Percentiles rank a stretch among this genome's conserved stretches.
phyloP scores from a whole-genome alignment of 2,113 vertebrate genomes.

The Trichomycterus rosablanca region DNA sequence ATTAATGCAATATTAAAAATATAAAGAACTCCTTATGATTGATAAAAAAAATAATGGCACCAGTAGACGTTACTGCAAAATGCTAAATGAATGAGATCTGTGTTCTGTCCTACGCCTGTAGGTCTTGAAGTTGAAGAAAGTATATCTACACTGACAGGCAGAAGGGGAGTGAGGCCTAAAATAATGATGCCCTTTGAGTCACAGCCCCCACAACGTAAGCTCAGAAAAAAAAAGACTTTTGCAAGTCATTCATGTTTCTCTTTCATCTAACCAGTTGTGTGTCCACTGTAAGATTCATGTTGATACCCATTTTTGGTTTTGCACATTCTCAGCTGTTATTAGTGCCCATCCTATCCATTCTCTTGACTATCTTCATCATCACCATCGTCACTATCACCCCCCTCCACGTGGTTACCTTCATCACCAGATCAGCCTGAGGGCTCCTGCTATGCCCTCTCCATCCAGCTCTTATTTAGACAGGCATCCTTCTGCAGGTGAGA shows the following conservation, averaged over 20 bases:
- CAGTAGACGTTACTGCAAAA: background rate
- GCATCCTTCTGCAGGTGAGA: constrained; percentile 93
- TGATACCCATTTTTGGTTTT: constrained; percentile 30
- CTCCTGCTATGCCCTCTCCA: constrained; percentile 74
- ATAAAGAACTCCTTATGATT: too few relatives aligned
- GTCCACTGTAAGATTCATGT: constrained; percentile 15
- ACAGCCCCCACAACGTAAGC: constrained; percentile 97
- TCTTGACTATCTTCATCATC: constrained; percentile 97
- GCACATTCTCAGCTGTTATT: constrained; percentile 93
- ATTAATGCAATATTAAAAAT: constrained; percentile 13
- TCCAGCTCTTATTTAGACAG: constrained; percentile 87
- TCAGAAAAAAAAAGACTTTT: background rate
- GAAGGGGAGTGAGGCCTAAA: constrained; percentile 94
- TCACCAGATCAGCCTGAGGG: constrained; percentile 82
- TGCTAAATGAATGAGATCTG: background rate
- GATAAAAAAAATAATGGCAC: too few relatives aligned
- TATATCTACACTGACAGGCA: constrained; percentile 89
- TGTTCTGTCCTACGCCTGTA: constrained; percentile 53
- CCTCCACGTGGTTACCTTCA: constrained; percentile 89
- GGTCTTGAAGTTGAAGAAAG: constrained; percentile 95
- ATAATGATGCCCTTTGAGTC: constrained; percentile 99
- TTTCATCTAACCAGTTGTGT: background rate
- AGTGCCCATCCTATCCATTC: constrained; percentile 99
- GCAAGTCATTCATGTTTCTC: background rate
- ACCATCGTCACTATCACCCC: constrained; percentile 72